Base-by-base conservation (phyloP, 2,797 vertebrate genomes). In the Sciurus carolinensis region DNA sequence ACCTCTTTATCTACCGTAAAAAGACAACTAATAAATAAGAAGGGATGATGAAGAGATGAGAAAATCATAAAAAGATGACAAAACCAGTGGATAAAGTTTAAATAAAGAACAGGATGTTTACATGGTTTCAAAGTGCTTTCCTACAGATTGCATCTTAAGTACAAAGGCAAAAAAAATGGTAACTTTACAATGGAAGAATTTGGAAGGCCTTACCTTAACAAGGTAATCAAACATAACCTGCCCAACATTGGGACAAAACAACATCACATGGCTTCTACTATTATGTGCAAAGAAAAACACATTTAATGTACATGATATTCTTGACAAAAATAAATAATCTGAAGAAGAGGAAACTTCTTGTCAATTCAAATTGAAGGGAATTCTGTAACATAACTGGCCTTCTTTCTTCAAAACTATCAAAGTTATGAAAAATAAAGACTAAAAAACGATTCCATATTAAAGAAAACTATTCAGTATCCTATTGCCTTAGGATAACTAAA, bases 41-140 rank as follows among this genome's bases (percentile, higher is more conserved):
- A 57, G 8, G 42, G 90, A 82, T 69, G 59, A 87, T 36, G 4
- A 54, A 86, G 22, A 39, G 7, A 47, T 81, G n/a, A 91, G 77
- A 96, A 92, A 88, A 96, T 75, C 33, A 90, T 93, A 88, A 86
- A 75, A 57, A 20, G 54, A 73, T 67, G 26, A n/a, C 76, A 91
- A 86, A 82, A 62, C 17, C 24, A 69, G 15, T 36, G 12, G 36
- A 73, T 72, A 4, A 86, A 90, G 69, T 44, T 28, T 93, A 54
- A n/a, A 62, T 75, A 67, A 91, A 62, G 26, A 44, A 75, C 33
- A 92, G 39, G 42, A n/a, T 52, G 67, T 83, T 84, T 93, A 79
- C 42, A 62, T 26, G n/a, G 44, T 72, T 95, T 92, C 20, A 82
- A 54, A 87, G 36, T 94, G 67, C 77, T 30, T 72, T 44, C 72